Conservation (phyloP, 2,888 invertebrate species). For the Ectropis crepuscularia region DNA sequence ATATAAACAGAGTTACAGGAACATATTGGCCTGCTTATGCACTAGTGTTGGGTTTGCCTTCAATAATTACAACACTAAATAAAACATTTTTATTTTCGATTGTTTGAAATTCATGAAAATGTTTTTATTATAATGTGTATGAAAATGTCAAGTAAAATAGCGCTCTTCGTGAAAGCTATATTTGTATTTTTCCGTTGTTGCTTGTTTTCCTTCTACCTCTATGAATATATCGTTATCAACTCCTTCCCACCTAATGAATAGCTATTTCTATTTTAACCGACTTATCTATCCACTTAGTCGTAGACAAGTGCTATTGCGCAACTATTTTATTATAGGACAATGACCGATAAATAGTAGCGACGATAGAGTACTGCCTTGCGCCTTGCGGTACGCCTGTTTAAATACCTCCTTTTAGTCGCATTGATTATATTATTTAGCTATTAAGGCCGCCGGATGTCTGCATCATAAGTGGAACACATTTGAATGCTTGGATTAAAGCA, state of each 20-base stretch:
- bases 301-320: constrained; percentile 50
- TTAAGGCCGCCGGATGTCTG: constrained; percentile 68
- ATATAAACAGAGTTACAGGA: no score
- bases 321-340: constrained; percentile 28
- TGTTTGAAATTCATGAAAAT: no score
- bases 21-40: no score
- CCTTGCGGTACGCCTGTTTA: constrained; percentile 21
- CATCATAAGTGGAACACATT: constrained; percentile 61
- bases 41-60: no score
- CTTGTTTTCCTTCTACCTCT: constrained; percentile 33
- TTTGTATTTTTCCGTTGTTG: background rate
- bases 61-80: no score
- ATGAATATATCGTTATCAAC: constrained; percentile 45
- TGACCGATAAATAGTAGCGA: constrained; percentile 27
- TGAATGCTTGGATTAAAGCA: constrained; percentile 56
- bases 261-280: constrained; percentile 50
- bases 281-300: constrained; percentile 48
- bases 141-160: no score
- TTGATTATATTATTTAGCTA: constrained; percentile 55
- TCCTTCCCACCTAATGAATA: constrained; percentile 54
- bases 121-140: no score
- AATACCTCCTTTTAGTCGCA: constrained; percentile 36
- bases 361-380: constrained; percentile 32
- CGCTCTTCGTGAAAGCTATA: no score
- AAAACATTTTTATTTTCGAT: no score